phyloP scores from a whole-genome alignment of 2,113 vertebrate genomes.

The Sapayoa aenigma region DNA sequence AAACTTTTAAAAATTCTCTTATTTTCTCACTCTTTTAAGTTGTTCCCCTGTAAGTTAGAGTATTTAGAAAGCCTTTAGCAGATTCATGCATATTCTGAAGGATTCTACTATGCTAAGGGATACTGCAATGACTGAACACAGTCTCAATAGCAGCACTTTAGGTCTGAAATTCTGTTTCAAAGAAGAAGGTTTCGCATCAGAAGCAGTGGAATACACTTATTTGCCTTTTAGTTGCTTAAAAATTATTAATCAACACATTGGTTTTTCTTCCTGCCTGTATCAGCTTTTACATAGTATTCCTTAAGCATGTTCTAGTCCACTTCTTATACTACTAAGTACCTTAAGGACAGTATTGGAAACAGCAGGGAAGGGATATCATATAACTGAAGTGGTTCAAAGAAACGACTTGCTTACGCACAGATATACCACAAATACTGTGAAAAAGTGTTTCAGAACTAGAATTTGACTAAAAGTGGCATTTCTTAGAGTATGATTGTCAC shows the following conservation, averaged over 20 bases:
- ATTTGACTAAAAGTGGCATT: background rate
- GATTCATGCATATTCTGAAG: background rate
- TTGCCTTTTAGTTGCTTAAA: background rate
- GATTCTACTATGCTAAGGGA: background rate
- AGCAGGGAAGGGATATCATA: background rate
- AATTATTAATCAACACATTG: background rate
- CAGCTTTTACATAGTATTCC: background rate
- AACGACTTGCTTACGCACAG: background rate
- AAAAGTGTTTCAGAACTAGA: background rate
- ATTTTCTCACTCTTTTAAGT: background rate
- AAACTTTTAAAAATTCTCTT: background rate
- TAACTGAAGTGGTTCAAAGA: background rate
- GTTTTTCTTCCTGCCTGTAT: background rate
- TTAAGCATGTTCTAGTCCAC: background rate
- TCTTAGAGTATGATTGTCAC: background rate
- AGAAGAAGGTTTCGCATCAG: background rate
- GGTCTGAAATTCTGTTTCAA: background rate
- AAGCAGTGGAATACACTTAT: background rate
- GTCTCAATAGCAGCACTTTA: background rate
- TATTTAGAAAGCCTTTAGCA: background rate
- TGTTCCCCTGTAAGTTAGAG: background rate
- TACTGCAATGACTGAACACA: background rate
- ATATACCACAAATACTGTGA: background rate
- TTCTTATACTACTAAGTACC: background rate
- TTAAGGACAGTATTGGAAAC: background rate